Evolutionary conservation across 2,113 vertebrate genomes (phyloP).

Genomic region (Miniopterus natalensis): DNA sequence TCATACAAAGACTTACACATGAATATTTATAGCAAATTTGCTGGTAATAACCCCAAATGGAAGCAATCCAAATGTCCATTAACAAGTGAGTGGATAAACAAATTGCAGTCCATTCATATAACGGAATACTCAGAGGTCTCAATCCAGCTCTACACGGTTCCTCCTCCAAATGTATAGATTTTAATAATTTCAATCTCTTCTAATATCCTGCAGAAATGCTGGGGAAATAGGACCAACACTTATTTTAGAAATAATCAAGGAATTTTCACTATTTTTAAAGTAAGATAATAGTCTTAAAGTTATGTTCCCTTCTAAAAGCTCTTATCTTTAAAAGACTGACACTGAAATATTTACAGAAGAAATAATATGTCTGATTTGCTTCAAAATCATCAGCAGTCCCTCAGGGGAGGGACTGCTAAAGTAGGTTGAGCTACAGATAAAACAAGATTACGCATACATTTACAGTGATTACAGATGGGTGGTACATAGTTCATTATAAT

Average conservation of each 20-base stretch:
- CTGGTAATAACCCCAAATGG: neutral
- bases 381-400: neutral
- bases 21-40: neutral
- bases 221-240: neutral
- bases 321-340: neutral
- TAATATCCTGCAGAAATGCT: neutral
- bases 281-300: neutral
- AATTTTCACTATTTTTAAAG: neutral
- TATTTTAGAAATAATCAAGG: neutral
- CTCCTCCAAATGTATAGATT: neutral
- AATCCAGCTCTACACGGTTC: neutral
- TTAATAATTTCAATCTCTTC: neutral
- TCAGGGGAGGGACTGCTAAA: neutral
- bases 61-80: neutral
- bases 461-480: neutral
- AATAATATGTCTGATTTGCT: conserved; percentile 5
- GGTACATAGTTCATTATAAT: neutral
- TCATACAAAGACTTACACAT: neutral
- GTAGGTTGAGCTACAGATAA: neutral
- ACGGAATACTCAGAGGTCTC: neutral
- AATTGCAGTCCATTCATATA: neutral
- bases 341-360: conserved; percentile 3
- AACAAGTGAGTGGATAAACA: neutral
- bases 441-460: neutral
- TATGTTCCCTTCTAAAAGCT: neutral